Evolutionary conservation across 2,888 invertebrate species (phyloP).

Genomic region (Anthrax anthrax): DNA sequence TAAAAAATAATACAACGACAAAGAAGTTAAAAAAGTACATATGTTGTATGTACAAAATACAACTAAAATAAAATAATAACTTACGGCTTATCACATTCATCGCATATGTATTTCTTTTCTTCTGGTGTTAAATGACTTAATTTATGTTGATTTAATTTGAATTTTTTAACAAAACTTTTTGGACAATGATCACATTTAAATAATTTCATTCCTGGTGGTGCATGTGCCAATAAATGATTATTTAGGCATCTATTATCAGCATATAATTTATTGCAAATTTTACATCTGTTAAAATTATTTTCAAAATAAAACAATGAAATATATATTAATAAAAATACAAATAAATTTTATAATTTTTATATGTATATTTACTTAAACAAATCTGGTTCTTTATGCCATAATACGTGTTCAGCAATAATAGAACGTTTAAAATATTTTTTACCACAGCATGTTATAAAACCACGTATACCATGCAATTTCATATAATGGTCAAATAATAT

Average conservation of each 20-base stretch:
- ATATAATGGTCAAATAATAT: constrained; percentile 14
- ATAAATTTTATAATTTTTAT: neutral
- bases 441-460: constrained; percentile 15
- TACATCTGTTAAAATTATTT: constrained; percentile 6
- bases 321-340: neutral
- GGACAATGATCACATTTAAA: constrained; percentile 16
- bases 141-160: constrained; percentile 16
- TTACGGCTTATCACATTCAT: constrained; percentile 27
- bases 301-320: neutral
- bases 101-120: constrained; percentile 20
- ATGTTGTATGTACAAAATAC: neutral
- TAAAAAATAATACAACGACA: neutral
- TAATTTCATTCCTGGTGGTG: constrained; percentile 10
- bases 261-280: constrained; percentile 12
- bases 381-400: constrained; percentile 16
- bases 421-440: constrained; percentile 13
- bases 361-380: constrained; percentile 11
- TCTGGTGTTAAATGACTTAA: constrained; percentile 12
- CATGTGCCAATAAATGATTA: constrained; percentile 14
- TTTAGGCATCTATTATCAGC: constrained; percentile 13
- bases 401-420: constrained; percentile 15
- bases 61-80: neutral
- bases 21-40: too few species aligned
- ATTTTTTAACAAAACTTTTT: constrained; percentile 16
- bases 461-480: constrained; percentile 12